Conservation (phyloP, 2,797 vertebrate genomes). For the Poliocrania exsul region DNA sequence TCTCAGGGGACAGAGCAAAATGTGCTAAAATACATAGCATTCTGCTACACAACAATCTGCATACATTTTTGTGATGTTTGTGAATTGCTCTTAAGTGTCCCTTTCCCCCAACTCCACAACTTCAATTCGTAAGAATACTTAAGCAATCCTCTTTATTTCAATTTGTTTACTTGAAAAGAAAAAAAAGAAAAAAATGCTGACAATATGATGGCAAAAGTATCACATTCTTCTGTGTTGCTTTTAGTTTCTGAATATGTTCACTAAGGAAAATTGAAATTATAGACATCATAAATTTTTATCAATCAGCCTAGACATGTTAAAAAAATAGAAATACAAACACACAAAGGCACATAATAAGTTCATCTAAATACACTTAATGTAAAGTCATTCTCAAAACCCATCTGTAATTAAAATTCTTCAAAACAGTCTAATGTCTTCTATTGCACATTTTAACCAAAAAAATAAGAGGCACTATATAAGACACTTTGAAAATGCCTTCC, state of each 20-base stretch:
- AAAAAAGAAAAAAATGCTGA: accelerated
- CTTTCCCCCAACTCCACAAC: accelerated
- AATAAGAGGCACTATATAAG: accelerated
- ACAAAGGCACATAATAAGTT: accelerated
- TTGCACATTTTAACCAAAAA: background rate
- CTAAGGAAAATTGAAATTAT: background rate
- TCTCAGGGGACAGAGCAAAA: background rate
- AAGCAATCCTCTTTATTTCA: background rate
- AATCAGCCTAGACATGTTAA: background rate
- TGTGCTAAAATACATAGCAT: background rate
- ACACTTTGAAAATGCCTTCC: background rate
- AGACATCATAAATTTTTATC: background rate
- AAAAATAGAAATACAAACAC: background rate
- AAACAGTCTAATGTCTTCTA: background rate
- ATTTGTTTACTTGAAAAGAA: background rate
- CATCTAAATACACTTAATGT: background rate
- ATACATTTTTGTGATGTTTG: background rate
- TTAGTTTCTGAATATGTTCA: background rate
- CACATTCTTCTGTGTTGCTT: background rate
- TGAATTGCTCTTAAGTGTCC: background rate
- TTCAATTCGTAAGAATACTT: background rate
- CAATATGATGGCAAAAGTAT: background rate
- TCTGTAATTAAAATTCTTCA: background rate
- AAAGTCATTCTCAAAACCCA: background rate
- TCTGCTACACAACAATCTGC: background rate